Percentiles rank a stretch among this genome's conserved stretches.
phyloP scores from a whole-genome alignment of 2,888 invertebrate species.

The Orchesellides sinensis region DNA sequence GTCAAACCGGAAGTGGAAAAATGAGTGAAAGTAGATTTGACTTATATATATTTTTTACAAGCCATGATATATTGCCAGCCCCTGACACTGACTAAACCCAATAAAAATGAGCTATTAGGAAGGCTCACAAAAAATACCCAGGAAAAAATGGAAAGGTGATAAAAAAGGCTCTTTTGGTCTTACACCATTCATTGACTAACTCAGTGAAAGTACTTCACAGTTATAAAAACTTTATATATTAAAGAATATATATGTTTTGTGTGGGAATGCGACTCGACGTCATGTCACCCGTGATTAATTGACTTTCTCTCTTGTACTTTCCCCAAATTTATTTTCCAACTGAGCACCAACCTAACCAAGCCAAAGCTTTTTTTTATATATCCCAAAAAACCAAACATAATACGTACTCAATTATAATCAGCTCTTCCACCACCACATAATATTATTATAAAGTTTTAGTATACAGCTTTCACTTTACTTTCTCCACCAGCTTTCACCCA shows the following conservation, averaged over 20 bases:
- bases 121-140: background rate
- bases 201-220: too few relatives aligned
- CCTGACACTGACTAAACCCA: background rate
- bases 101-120: constrained; percentile 13
- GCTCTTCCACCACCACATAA: too few relatives aligned
- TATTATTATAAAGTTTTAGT: too few relatives aligned
- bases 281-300: constrained; percentile 58
- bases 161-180: background rate
- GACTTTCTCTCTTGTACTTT: constrained; percentile 39
- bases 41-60: background rate
- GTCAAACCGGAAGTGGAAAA: background rate
- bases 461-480: background rate
- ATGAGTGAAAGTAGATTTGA: background rate
- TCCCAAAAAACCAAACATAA: background rate
- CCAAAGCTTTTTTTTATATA: background rate
- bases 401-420: background rate
- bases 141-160: constrained; percentile 5
- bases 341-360: background rate
- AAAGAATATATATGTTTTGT: background rate
- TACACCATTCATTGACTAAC: too few relatives aligned
- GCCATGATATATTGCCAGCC: constrained; percentile 3
- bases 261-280: background rate
- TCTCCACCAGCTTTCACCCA: background rate
- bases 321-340: constrained; percentile 2
- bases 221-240: too few relatives aligned